A percentile compares a stretch with the other conserved stretches of the same genome.
Evolutionary conservation across 2,888 invertebrate genomes (phyloP).

Genomic region (Euplexia lucipara): DNA sequence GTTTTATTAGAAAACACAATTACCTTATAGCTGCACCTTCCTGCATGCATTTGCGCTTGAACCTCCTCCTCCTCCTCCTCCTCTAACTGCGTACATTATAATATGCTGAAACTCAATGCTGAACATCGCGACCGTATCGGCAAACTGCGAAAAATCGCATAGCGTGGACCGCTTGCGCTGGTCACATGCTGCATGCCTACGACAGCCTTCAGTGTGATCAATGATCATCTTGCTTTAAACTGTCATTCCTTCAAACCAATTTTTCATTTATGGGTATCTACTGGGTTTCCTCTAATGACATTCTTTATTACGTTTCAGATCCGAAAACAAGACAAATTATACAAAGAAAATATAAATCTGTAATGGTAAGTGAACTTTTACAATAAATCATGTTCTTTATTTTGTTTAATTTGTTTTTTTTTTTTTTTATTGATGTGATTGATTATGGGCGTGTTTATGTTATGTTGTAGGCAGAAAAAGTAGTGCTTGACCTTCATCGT

Average conservation of each 20-base stretch:
- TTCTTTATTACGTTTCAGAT: slow-evolving; percentile 93
- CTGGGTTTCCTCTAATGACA: not conserved
- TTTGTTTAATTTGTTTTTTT: slow-evolving; percentile 45
- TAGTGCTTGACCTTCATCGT: slow-evolving; percentile 95
- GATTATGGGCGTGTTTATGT: slow-evolving; percentile 65
- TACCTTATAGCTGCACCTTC: too few relatives aligned
- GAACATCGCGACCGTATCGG: not conserved
- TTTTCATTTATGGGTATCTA: too few relatives aligned
- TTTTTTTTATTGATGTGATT: slow-evolving; percentile 57
- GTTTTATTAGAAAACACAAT: too few relatives aligned
- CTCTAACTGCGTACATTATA: too few relatives aligned
- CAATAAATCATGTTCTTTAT: not conserved
- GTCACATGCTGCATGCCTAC: not conserved
- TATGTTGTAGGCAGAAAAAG: slow-evolving; percentile 94
- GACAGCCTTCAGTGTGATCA: too few relatives aligned
- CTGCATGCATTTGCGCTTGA: too few relatives aligned
- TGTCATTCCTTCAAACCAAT: too few relatives aligned
- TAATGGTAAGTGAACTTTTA: slow-evolving; percentile 95
- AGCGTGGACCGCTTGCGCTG: not conserved
- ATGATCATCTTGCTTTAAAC: not conserved
- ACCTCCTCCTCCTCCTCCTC: not conserved
- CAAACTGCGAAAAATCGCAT: not conserved
- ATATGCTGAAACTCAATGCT: too few relatives aligned
- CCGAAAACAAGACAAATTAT: slow-evolving; percentile 99
- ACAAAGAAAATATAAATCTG: slow-evolving; percentile 99